Percentiles rank a stretch among this genome's conserved stretches.
phyloP scores from a whole-genome alignment of 2,797 vertebrate species.

The Pangasius djambal region DNA sequence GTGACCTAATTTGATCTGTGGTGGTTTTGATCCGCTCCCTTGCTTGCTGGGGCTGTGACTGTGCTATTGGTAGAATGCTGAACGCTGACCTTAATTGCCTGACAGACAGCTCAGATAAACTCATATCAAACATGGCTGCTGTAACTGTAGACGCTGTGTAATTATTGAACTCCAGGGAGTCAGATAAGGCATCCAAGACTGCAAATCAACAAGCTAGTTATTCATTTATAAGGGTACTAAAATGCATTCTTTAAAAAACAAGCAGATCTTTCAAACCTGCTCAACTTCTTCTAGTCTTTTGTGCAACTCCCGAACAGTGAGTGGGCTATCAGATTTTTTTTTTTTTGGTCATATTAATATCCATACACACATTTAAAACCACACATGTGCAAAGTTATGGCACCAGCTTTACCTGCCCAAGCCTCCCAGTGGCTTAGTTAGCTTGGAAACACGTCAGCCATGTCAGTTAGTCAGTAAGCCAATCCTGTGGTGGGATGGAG shows the following conservation, averaged over 20 bases:
- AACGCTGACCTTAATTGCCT: constrained; percentile 67
- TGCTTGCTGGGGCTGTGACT: constrained; percentile 52
- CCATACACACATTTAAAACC: constrained; percentile 29
- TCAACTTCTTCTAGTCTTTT: constrained; percentile 17
- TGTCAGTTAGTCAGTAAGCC: constrained; percentile 76
- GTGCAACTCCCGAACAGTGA: constrained; percentile 36
- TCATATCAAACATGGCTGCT: constrained; percentile 72
- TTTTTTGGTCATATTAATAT: neutral
- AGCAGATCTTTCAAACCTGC: constrained; percentile 46
- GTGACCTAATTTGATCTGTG: constrained; percentile 56
- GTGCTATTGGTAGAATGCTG: constrained; percentile 56
- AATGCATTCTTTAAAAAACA: constrained; percentile 54
- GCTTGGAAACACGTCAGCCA: constrained; percentile 61
- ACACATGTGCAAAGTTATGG: constrained; percentile 64
- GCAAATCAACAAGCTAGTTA: constrained; percentile 78
- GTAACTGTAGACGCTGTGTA: constrained; percentile 77
- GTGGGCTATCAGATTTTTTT: constrained; percentile 29
- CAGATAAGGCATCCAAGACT: constrained; percentile 62
- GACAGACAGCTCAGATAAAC: constrained; percentile 73
- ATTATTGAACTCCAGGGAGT: constrained; percentile 69
- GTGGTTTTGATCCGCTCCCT: constrained; percentile 56
- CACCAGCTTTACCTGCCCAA: constrained; percentile 70
- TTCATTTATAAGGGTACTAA: constrained; percentile 62
- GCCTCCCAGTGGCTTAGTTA: constrained; percentile 68
- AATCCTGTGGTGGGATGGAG: constrained; percentile 69